Base-by-base conservation (phyloP, 1,140 invertebrate genomes). In the Mesaphorura yosii region DNA sequence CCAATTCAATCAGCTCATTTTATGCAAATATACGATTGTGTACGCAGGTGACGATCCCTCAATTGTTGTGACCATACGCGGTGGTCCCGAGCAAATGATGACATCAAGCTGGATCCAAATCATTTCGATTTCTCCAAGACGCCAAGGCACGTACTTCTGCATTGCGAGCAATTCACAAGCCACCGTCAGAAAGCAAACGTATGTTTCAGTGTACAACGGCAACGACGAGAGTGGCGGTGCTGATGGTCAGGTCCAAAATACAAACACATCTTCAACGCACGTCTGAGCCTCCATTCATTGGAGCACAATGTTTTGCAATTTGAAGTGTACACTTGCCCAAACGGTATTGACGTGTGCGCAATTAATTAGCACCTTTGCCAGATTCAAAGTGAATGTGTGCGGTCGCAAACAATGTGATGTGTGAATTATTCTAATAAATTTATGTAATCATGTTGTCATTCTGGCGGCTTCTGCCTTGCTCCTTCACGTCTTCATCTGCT, bases 31-130 rank as follows among this genome's bases (percentile, higher is more conserved):
- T 34, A n/a, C 10, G 31, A 34, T 34, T 10, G 10, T 34, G 31
- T 10, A 34, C 20, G 10, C 23, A 59, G 58, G 58, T 14, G 58
- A 60, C 31, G 58, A 60, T 26, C 51, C 58, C 17, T 56, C 53
- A 4, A 27, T 60, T 27, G 54, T 60, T 0, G 45, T 57, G 37
- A 50, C 55, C 14, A 50, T 53, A n/a, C 38, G 58, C 34, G 58
- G 79, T 19, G 79, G 79, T 6, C 78, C 79, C 0, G 79, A 80
- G 34, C 64, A 69, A 20, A 72, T 73, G 51, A 78, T 80, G 71
- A 70, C 77, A 17, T 78, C 77, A 0, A 77, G 77, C 27, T 83
- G 79, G 80, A 66, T 82, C 26, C 78, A 82, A 66, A 72, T 82
- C 39, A 64, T 75, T 56, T 66, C 69, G 20, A 57, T 79, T 2